phyloP scores from a whole-genome alignment of 2,113 vertebrate species.

The Pyrgilauda ruficollis region DNA sequence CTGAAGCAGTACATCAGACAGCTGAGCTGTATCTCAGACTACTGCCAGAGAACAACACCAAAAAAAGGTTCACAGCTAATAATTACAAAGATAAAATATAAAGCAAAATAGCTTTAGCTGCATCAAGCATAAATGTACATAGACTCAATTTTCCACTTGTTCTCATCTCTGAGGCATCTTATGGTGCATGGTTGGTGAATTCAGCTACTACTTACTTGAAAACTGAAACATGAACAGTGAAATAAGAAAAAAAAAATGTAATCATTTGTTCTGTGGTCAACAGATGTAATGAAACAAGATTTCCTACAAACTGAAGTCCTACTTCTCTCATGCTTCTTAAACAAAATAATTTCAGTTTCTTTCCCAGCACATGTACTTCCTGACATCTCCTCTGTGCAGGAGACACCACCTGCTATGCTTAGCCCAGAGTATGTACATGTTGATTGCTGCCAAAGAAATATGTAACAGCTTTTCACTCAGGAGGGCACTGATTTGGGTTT shows the following conservation, averaged over 20 bases:
- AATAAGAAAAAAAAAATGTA: neutral
- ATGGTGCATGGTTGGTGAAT: neutral
- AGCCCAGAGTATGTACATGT: neutral
- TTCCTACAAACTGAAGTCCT: neutral
- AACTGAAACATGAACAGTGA: neutral
- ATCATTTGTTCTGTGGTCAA: neutral
- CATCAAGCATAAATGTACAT: neutral
- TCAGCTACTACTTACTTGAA: neutral
- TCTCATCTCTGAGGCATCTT: neutral
- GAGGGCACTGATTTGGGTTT: neutral
- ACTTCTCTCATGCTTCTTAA: neutral
- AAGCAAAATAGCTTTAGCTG: neutral
- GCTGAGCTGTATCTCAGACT: neutral
- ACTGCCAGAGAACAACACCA: neutral
- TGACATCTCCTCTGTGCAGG: neutral
- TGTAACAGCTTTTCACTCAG: neutral
- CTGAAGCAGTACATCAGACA: neutral
- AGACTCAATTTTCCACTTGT: neutral
- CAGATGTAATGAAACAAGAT: neutral
- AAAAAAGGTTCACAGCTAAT: neutral
- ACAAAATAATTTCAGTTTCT: neutral
- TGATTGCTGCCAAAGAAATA: conserved; percentile 13
- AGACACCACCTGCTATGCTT: conserved; percentile 5
- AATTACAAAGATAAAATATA: neutral
- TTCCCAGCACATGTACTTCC: neutral